Percentiles rank a stretch among this genome's conserved stretches.
Conservation (phyloP, 2,888 invertebrate species). For the Volucella bombylans region DNA sequence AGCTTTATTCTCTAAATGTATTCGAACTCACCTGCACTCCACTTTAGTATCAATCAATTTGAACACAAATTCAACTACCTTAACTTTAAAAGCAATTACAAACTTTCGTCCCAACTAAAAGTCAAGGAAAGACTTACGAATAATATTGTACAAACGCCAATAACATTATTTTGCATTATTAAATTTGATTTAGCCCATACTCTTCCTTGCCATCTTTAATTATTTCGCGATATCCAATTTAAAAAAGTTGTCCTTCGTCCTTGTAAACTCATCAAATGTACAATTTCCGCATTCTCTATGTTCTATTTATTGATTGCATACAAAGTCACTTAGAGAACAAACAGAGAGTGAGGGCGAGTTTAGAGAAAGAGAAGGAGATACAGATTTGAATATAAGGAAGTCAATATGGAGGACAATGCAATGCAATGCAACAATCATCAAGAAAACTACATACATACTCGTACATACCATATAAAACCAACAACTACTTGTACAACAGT, state of each 20-base stretch:
- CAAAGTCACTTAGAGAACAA: neutral
- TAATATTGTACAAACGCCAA: slow-evolving; percentile 32
- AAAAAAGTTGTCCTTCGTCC: slow-evolving; percentile 42
- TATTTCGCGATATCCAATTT: slow-evolving; percentile 31
- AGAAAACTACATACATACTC: neutral
- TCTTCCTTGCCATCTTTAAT: slow-evolving; percentile 6
- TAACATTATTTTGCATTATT: slow-evolving; percentile 20
- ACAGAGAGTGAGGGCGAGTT: neutral
- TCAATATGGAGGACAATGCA: slow-evolving; percentile 20
- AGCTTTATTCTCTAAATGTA: slow-evolving; percentile 24
- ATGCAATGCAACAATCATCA: slow-evolving; percentile 65
- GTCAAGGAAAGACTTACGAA: slow-evolving; percentile 1
- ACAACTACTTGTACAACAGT: too few species aligned
- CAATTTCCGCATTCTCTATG: slow-evolving; percentile 6
- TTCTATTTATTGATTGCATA: neutral
- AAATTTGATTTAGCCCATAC: neutral
- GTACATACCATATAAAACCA: too few species aligned
- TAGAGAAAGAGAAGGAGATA: neutral
- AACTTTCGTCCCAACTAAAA: neutral
- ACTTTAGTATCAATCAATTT: neutral
- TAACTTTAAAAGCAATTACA: slow-evolving; percentile 46
- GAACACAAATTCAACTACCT: slow-evolving; percentile 9
- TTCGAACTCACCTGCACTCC: slow-evolving; percentile 2
- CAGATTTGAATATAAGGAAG: neutral
- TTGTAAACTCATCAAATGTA: slow-evolving; percentile 28